Conservation (phyloP, 92 coral and sea anemone genomes). For the Siderastrea siderea region DNA sequence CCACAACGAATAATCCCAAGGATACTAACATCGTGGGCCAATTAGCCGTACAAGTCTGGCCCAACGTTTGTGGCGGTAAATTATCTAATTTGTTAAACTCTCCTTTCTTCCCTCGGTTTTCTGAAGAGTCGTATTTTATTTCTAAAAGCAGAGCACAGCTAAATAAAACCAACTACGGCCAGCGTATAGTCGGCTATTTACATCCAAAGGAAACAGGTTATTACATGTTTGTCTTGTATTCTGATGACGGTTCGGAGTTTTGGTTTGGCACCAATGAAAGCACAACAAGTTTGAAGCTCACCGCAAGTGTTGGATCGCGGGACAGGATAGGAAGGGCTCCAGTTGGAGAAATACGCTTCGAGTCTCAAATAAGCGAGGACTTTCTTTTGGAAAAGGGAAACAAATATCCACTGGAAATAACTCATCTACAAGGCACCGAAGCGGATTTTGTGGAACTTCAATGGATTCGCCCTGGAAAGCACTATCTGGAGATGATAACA, state of each 20-base stretch:
- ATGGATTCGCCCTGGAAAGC: constrained; percentile 82
- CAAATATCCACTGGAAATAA: constrained; percentile 70
- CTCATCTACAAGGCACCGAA: constrained; percentile 65
- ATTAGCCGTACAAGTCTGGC: constrained; percentile 73
- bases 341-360: constrained; percentile 40
- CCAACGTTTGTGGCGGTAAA: constrained; percentile 56
- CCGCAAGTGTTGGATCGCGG: constrained; percentile 52
- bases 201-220: constrained; percentile 78
- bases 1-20: neutral
- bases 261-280: constrained; percentile 68
- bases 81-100: constrained; percentile 58
- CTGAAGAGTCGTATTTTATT: constrained; percentile 37
- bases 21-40: constrained; percentile 9
- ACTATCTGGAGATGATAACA: constrained; percentile 50
- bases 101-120: constrained; percentile 72
- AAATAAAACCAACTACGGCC: constrained; percentile 55
- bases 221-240: constrained; percentile 76
- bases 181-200: constrained; percentile 72
- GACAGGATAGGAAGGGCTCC: constrained; percentile 61
- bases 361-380: constrained; percentile 65
- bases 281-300: constrained; percentile 36
- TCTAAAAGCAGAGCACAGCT: constrained; percentile 32
- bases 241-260: constrained; percentile 82
- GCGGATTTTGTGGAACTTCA: constrained; percentile 70
- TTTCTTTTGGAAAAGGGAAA: constrained; percentile 55